These are phyloP conservation scores for Calosoma granatense DNA, from an alignment of 1,140 invertebrate genomes.

Conservation along the genomic window DNA sequence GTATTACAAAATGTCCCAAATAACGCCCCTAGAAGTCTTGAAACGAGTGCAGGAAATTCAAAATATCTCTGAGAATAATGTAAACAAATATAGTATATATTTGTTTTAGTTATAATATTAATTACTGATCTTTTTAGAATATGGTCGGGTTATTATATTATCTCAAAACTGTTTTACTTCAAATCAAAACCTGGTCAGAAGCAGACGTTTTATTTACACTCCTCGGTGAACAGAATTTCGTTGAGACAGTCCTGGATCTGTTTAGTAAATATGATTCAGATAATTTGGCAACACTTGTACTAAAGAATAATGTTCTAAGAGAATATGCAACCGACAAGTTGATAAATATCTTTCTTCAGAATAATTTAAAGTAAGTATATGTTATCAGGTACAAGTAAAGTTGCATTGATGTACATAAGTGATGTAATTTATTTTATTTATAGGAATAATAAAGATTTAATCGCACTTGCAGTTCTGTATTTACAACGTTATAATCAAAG, in stretches of 20 bases:
- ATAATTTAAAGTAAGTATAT: slow-evolving; percentile 20
- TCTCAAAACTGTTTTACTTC: slow-evolving; percentile 37
- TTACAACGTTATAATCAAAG: slow-evolving; percentile 42
- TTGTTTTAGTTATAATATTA: background rate
- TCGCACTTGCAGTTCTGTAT: slow-evolving; percentile 41
- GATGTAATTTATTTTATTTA: background rate
- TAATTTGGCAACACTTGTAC: slow-evolving; percentile 41
- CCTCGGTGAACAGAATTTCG: slow-evolving; percentile 38
- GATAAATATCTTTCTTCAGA: slow-evolving; percentile 35
- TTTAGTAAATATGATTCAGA: slow-evolving; percentile 34
- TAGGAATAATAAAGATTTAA: slow-evolving; percentile 14
- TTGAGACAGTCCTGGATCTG: slow-evolving; percentile 37
- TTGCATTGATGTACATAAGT: background rate
- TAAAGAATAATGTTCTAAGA: slow-evolving; percentile 41
- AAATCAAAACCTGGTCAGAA: slow-evolving; percentile 35
- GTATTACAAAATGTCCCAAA: slow-evolving; percentile 48
- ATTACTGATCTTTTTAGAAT: slow-evolving; percentile 18
- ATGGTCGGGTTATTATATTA: slow-evolving; percentile 43
- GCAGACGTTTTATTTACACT: slow-evolving; percentile 33
- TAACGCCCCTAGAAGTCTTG: slow-evolving; percentile 40
- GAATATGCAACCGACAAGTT: slow-evolving; percentile 48
- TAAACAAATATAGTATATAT: slow-evolving; percentile 12
- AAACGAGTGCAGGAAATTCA: slow-evolving; percentile 32
- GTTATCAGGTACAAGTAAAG: background rate
- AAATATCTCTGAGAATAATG: slow-evolving; percentile 25